Base-by-base conservation (phyloP, 2,888 invertebrate genomes). In the Auanema sp. region DNA sequence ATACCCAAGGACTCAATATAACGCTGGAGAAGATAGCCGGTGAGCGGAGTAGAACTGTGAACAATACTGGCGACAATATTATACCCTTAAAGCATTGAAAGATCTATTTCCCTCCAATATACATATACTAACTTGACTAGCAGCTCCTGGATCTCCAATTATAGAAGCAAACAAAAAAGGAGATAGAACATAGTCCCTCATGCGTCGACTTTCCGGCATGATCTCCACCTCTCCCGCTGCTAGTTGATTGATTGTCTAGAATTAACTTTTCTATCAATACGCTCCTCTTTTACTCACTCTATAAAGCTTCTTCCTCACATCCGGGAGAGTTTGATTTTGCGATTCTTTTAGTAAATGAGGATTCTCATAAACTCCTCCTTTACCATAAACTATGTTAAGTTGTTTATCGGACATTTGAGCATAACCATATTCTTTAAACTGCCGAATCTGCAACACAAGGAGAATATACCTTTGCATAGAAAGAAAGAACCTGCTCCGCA, bases 1-100 rank as follows among this genome's bases (percentile, higher is more conserved):
- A 5, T 33, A 33, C 33, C 76, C 78, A 76, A 10, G 79, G 78
- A 16, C 74, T 74, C 14, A 77, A 56, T 50, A 76, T 66, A 16
- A 66, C 64, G 12, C 66, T 41, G 23, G 69, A 67, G 33, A 59
- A 71, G 25, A 73, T 64, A 3, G 69, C 54, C 1, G 72, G 71
- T 3, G 73, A 69, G 6, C 65, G 41, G 5, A 73, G 50, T 5
- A 75, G 43, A 4, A 69, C 61, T 0, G 70, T 63, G 40, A 70
- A 64, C 6, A 70, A 16, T 0, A 68, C 69, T 1, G 72, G 69
- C 0, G 69, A 69, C 0, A 68, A 42, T 5, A 72, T 68, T 1
- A 69, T 23, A 1, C 64, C 64, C 42, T 67, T 66, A 5, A 64
- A 65, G 41, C 55, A 16, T 21, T n/a, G 5, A 55, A 12, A 41